These are phyloP conservation scores for Lasioglossum lativentre DNA, from an alignment of 2,888 invertebrate genomes.

Conservation along the genomic window DNA sequence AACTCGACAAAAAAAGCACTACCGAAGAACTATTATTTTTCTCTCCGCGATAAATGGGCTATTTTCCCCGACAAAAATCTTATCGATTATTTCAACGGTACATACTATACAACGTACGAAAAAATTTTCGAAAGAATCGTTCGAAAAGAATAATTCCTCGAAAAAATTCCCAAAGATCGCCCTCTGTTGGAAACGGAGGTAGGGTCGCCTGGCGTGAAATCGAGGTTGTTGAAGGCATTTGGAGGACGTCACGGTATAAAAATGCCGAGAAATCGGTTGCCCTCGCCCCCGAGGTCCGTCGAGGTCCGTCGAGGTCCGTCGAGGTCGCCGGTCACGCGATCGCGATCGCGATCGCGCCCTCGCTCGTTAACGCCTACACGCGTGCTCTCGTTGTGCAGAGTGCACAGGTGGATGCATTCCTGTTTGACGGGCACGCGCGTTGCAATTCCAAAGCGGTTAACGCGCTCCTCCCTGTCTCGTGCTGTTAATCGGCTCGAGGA, in stretches of 20 bases:
- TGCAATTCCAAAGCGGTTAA: slow-evolving; percentile 55
- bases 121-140: background rate
- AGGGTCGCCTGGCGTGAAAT: background rate
- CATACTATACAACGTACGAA: accelerated
- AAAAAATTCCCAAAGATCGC: background rate
- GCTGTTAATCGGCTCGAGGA: slow-evolving; percentile 62
- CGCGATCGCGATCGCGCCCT: slow-evolving; percentile 65
- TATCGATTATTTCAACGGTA: accelerated
- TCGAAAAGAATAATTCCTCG: background rate
- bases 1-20: no score
- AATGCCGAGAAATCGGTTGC: background rate
- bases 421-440: slow-evolving; percentile 45
- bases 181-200: background rate
- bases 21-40: background rate
- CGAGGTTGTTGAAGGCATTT: no score
- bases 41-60: background rate
- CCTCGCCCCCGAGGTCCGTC: background rate
- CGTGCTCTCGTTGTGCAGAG: slow-evolving; percentile 9
- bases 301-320: background rate
- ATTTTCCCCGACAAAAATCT: background rate
- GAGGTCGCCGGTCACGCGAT: slow-evolving; percentile 64
- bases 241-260: slow-evolving; percentile 5
- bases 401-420: slow-evolving; percentile 51
- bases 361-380: slow-evolving; percentile 64
- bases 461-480: slow-evolving; percentile 36